Base-by-base conservation (phyloP, 2,888 invertebrate species). In the Nemotelus nigrinus region DNA sequence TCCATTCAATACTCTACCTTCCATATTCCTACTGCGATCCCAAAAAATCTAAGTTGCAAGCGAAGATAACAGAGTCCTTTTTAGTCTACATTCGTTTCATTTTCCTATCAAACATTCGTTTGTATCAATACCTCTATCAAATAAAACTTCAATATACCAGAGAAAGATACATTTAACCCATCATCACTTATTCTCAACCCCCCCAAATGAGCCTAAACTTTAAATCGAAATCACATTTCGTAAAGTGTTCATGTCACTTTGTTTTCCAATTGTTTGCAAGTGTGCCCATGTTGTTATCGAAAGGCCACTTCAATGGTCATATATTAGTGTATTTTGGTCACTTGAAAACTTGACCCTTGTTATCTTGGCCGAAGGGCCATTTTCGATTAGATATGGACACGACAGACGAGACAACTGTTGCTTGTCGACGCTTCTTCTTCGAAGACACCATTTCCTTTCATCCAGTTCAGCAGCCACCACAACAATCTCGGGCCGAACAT, bases 331-430 rank as follows among this genome's bases (percentile, higher is more conserved):
- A 48, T 39, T 57, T 63, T 60, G 63, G 70, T 70, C 50, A 70
- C 70, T 70, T 70, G 70, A 70, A 50, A 41, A 60, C 48, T 74
- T 45, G 63, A 74, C 74, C 74, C 74, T 74, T 74, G 74, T 74
- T 74, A 74, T 74, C 63, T 74, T 63, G 47, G 41, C 63, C 74
- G 74, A 74, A 74, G 74, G 74, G 74, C 25, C 41, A 60, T 74
- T 74, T 63, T 63, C 74, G 74, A 74, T 74, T 74, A 63, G 48
- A 63, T 8, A 43, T 55, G 47, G 60, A 74, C 74, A 71, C 41
- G 70, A 65, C 43, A 25, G 25, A 25, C 25, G 25, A 25, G 25
- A 60, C 74, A 74, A 74, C 74, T 74, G 74, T 74, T 74, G 74
- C 74, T 47, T 41, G 41, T 55, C 2, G 50, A 70, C 25, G n/a